Evolutionary conservation across 2,797 vertebrate genomes (phyloP), one percentile per base, ranked within the genome.

Genomic region (Presbytis comata): DNA sequence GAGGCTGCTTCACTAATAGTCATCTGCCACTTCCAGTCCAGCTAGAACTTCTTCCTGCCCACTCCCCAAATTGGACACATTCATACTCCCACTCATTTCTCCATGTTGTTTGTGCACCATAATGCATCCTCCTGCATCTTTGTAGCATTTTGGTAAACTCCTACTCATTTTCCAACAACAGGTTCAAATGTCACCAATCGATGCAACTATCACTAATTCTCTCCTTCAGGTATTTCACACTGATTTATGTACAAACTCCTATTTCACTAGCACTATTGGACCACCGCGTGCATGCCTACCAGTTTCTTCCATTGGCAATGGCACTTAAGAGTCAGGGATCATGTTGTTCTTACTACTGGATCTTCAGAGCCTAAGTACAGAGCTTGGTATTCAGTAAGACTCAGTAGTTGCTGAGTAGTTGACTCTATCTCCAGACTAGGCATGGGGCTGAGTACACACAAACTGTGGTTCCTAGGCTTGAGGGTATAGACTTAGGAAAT

Each of bases 11-110:
- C 22, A 0, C 22, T n/a, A 36, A 61, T 3, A 46, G 6, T 12
- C 3, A 0, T 0, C 39, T 0, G 24, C 39, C 50, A 16, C 0
- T 0, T 53, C 81, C 12, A 72, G 8, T 0, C 48, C 30, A 17
- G 13, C 1, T 0, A 39, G 19, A 91, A 7, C 0, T 36, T 46
- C 50, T 14, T 67, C n/a, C 50, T 59, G 22, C 1, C 39, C 9
- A 22, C 12, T 33, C 0, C 11, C 1, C 67, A 28, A 12, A 67
- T 6, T 1, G 91, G 12, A 36, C 1, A 1, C 36, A 74, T 59
- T 30, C 72, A 14, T 4, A 26, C 19, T 30, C 72, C 64, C 10
- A 41, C 11, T 30, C 44, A 3, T 19, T 48, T 36, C 14, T 55
- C 13, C 59, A 55, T 17, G 14, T 16, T 33, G 28, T 30, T 26